Conservation (phyloP, 92 coral and sea anemone species). For the Diadumene lineata region DNA sequence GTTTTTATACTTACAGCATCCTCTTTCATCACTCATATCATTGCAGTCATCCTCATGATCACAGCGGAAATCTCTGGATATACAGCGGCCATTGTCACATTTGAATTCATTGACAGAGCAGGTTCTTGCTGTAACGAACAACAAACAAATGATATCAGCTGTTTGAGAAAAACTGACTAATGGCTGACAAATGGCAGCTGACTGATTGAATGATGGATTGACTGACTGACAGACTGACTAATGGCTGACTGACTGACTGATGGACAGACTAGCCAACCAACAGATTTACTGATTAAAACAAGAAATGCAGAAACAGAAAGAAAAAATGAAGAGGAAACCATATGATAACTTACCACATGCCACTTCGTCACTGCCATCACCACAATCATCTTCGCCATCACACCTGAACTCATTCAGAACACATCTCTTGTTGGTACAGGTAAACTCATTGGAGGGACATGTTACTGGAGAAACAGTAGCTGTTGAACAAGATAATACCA, state of each 20-base stretch:
- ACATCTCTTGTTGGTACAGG: constrained; percentile 73
- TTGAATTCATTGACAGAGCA: constrained; percentile 52
- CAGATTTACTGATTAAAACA: too few species aligned
- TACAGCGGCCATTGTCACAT: constrained; percentile 42
- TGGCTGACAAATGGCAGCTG: too few species aligned
- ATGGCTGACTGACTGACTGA: too few species aligned
- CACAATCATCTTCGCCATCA: constrained; percentile 87
- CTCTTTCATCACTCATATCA: constrained; percentile 57
- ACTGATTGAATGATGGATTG: too few species aligned
- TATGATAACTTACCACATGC: constrained; percentile 49
- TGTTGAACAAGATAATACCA: too few species aligned
- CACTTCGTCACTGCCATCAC: constrained; percentile 77
- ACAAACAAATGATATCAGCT: background rate
- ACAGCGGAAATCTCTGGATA: constrained; percentile 40
- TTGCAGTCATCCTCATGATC: constrained; percentile 47
- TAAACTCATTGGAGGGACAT: constrained; percentile 62
- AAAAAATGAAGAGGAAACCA: too few species aligned
- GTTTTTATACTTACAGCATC: constrained; percentile 15
- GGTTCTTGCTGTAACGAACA: constrained; percentile 21
- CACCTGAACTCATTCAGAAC: constrained; percentile 48
- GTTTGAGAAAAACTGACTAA: too few species aligned
- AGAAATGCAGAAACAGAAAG: background rate
- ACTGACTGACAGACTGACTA: too few species aligned
- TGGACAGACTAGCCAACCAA: too few species aligned
- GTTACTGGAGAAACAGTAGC: constrained; percentile 39